Conservation (phyloP, 2,797 vertebrate genomes). For the Epinephelus malabaricus region DNA sequence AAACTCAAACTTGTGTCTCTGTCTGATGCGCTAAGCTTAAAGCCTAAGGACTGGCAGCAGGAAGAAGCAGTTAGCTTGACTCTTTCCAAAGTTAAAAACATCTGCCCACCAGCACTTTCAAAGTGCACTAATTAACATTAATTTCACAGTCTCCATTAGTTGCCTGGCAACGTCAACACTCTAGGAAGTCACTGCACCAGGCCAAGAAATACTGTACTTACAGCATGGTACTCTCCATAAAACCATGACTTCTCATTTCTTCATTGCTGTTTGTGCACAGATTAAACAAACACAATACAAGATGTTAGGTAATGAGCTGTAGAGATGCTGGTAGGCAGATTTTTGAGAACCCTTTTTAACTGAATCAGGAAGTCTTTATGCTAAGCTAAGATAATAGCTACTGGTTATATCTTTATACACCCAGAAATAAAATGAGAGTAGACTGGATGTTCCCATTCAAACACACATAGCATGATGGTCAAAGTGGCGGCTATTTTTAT, state of each 20-base stretch:
- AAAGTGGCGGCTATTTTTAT: too few species aligned
- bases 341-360: neutral
- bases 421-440: too few species aligned
- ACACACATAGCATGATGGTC: too few species aligned
- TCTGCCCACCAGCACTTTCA: conserved; percentile 5
- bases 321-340: neutral
- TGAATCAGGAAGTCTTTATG: neutral
- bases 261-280: neutral
- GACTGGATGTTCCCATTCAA: too few species aligned
- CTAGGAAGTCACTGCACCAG: neutral
- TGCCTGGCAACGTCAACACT: conserved; percentile 12
- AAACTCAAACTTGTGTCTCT: neutral
- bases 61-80: neutral
- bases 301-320: too few species aligned
- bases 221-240: neutral
- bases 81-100: neutral
- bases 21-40: neutral
- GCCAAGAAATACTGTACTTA: conserved; percentile 1
- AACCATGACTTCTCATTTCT: neutral
- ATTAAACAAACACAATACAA: neutral
- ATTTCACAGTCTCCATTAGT: neutral
- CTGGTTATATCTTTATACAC: too few species aligned
- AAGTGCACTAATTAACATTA: neutral
- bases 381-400: neutral
- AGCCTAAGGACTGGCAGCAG: neutral